Evolutionary conservation across 2,888 invertebrate species (phyloP).

Genomic region (Acanthosepion pharaonis): DNA sequence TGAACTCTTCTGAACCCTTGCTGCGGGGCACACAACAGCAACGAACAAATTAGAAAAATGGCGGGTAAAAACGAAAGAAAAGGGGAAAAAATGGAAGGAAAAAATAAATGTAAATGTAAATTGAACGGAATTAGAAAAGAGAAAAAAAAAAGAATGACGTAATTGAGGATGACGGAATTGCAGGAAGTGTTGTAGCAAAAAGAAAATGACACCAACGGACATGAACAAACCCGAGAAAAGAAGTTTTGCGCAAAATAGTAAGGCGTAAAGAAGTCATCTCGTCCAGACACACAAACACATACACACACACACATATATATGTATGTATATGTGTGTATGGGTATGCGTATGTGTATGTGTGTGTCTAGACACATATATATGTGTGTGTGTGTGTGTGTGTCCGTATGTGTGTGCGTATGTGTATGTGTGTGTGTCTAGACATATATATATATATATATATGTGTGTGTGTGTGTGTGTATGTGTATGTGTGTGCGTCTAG

Average conservation of each 20-base stretch:
- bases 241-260: background rate
- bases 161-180: constrained; percentile 2
- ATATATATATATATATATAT: background rate
- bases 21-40: constrained; percentile 1
- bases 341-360: background rate
- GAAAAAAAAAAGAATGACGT: background rate
- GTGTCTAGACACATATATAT: no score
- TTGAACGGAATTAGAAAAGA: background rate
- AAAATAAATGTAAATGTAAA: background rate
- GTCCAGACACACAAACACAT: background rate
- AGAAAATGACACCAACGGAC: background rate
- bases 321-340: background rate
- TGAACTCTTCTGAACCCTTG: background rate
- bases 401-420: background rate
- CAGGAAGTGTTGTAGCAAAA: background rate
- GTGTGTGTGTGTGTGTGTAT: background rate
- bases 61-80: background rate
- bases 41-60: constrained; percentile 8
- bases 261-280: background rate
- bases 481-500: background rate
- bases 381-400: background rate
- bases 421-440: no score
- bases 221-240: background rate
- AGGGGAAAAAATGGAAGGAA: background rate
- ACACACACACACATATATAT: no score